Conservation (phyloP, 2,113 vertebrate species). For the Corynorhinus townsendii region DNA sequence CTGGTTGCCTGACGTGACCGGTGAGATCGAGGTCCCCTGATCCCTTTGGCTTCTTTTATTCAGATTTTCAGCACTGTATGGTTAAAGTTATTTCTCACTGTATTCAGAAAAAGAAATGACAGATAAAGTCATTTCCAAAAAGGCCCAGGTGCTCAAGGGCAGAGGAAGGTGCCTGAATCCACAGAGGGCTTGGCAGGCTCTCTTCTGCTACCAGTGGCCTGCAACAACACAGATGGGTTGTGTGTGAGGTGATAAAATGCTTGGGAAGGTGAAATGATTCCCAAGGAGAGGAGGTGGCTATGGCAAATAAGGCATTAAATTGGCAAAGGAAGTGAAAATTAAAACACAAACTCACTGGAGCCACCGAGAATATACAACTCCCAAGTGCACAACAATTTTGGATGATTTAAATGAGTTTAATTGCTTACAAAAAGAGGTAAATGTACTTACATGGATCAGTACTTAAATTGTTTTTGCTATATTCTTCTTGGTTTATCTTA, state of each 20-base stretch:
- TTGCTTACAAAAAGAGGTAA: slow-evolving; percentile 12
- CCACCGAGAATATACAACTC: slow-evolving; percentile 11
- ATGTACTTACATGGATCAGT: neutral
- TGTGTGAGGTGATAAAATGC: slow-evolving; percentile 69
- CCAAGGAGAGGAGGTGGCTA: slow-evolving; percentile 58
- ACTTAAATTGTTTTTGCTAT: neutral
- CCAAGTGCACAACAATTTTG: slow-evolving; percentile 12
- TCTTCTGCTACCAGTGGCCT: slow-evolving; percentile 44
- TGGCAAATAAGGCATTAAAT: slow-evolving; percentile 72
- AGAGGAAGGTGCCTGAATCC: neutral
- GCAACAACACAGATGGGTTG: slow-evolving; percentile 64
- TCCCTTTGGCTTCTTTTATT: neutral
- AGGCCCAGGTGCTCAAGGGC: slow-evolving; percentile 10
- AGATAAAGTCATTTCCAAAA: slow-evolving; percentile 46
- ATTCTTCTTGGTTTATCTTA: neutral
- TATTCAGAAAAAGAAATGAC: neutral
- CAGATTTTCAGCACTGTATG: neutral
- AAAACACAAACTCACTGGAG: slow-evolving; percentile 55
- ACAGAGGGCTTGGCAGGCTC: neutral
- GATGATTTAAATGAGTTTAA: slow-evolving; percentile 44
- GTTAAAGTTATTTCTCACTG: neutral
- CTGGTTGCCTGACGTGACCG: neutral
- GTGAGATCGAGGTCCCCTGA: neutral
- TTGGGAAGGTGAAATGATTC: slow-evolving; percentile 67
- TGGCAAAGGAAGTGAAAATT: slow-evolving; percentile 79